These are phyloP conservation scores for Drosophila anomalata DNA, from an alignment of 2,888 invertebrate species.

Conservation along the genomic window DNA sequence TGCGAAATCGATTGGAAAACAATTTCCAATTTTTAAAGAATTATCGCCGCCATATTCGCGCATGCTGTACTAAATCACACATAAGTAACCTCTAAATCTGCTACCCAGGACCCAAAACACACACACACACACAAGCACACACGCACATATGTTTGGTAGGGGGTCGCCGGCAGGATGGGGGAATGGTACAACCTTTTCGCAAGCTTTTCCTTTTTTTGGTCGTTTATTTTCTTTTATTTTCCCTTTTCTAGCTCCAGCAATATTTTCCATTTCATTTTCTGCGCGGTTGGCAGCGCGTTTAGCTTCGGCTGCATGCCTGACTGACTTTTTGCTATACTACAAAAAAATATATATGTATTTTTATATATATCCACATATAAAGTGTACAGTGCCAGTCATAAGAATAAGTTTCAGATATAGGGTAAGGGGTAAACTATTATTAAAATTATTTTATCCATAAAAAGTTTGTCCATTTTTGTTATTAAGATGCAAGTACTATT, in stretches of 20 bases:
- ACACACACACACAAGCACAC: constrained; percentile 27
- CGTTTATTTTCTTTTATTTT: constrained; percentile 75
- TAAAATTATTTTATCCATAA: neutral
- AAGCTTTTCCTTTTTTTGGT: constrained; percentile 69
- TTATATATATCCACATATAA: constrained; percentile 22
- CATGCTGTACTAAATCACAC: constrained; percentile 83
- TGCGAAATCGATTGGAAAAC: constrained; percentile 84
- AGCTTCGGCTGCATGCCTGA: constrained; percentile 71
- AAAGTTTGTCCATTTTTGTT: neutral
- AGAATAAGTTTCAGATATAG: neutral
- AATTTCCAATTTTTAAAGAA: constrained; percentile 84
- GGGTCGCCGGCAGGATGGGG: constrained; percentile 7
- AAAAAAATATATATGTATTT: constrained; percentile 26
- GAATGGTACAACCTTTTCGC: constrained; percentile 61
- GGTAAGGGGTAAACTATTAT: neutral
- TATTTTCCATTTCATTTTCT: constrained; percentile 79
- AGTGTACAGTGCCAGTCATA: neutral
- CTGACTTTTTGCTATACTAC: constrained; percentile 46
- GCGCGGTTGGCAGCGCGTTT: constrained; percentile 66
- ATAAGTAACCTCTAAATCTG: constrained; percentile 84
- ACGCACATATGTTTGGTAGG: constrained; percentile 14
- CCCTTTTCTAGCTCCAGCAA: constrained; percentile 50
- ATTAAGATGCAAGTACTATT: neutral
- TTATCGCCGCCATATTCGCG: constrained; percentile 84
- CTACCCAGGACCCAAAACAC: constrained; percentile 58